Evolutionary conservation across 1,140 invertebrate genomes (phyloP).

Genomic region (Panagrolaimus sp.): DNA sequence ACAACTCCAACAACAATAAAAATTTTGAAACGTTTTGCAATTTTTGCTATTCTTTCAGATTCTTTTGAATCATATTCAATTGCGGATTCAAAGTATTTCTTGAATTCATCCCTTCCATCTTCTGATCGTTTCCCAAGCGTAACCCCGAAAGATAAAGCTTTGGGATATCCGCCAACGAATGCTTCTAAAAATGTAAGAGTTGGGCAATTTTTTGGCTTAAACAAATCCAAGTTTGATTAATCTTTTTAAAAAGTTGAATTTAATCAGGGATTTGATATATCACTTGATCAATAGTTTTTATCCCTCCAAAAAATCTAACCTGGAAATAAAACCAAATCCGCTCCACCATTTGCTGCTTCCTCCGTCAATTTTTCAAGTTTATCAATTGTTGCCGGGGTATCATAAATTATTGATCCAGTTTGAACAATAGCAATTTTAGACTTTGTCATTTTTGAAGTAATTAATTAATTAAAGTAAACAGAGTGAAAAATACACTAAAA

Average conservation of each 20-base stretch:
- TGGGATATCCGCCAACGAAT: conserved; percentile 51
- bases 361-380: conserved; percentile 39
- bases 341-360: conserved; percentile 41
- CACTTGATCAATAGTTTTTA: too few relatives aligned
- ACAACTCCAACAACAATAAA: conserved; percentile 48
- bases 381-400: conserved; percentile 38
- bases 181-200: conserved; percentile 41
- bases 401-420: conserved; percentile 45
- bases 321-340: conserved; percentile 48
- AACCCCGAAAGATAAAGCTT: conserved; percentile 48
- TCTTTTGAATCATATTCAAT: conserved; percentile 43
- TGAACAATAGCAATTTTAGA: conserved; percentile 48
- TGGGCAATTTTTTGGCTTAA: too few relatives aligned
- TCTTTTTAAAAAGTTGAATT: too few relatives aligned
- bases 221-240: too few relatives aligned
- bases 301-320: conserved; percentile 25
- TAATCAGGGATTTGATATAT: too few relatives aligned
- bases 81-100: conserved; percentile 41
- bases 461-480: neutral
- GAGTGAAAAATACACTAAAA: neutral
- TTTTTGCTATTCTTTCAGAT: conserved; percentile 33
- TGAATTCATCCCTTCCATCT: conserved; percentile 49
- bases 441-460: neutral
- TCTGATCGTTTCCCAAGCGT: conserved; percentile 38
- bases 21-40: conserved; percentile 33